A percentile compares a stretch with the other conserved stretches of the same genome.
phyloP scores from a whole-genome alignment of 1,140 invertebrate genomes.

The Drepana arcuata region DNA sequence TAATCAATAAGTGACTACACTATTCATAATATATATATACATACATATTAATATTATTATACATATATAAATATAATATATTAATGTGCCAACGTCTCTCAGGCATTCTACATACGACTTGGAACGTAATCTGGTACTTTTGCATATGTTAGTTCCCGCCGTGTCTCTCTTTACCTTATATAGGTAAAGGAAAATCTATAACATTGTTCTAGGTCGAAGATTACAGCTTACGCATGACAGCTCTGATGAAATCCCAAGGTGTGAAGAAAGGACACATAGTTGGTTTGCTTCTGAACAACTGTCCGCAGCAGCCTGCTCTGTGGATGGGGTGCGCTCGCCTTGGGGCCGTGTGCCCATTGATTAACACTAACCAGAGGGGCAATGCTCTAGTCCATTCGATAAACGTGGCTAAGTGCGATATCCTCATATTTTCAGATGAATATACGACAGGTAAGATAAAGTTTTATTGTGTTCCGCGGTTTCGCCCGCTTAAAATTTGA shows the following conservation, averaged over 20 bases:
- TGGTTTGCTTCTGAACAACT: slow-evolving; percentile 89
- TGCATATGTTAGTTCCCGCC: no score
- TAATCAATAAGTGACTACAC: no score
- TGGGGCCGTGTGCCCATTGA: slow-evolving; percentile 89
- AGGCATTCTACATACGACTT: no score
- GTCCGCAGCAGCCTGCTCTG: slow-evolving; percentile 87
- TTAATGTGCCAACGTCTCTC: no score
- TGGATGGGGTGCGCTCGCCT: slow-evolving; percentile 93
- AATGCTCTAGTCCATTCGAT: slow-evolving; percentile 89
- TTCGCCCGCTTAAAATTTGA: no score
- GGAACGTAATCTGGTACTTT: no score
- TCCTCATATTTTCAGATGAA: slow-evolving; percentile 86
- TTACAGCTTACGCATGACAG: slow-evolving; percentile 88
- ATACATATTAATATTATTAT: no score
- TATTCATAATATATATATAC: no score
- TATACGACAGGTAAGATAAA: slow-evolving; percentile 77
- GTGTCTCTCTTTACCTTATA: no score
- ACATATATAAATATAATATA: no score
- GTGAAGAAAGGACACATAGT: slow-evolving; percentile 89
- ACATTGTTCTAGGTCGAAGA: slow-evolving; percentile 80
- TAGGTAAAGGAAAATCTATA: no score
- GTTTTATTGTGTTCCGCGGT: no score
- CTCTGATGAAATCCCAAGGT: slow-evolving; percentile 84
- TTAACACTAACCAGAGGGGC: slow-evolving; percentile 92
- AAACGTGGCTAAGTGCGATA: slow-evolving; percentile 83